Conservation (phyloP, 2,113 vertebrate species). For the Halcyon malimbica region DNA sequence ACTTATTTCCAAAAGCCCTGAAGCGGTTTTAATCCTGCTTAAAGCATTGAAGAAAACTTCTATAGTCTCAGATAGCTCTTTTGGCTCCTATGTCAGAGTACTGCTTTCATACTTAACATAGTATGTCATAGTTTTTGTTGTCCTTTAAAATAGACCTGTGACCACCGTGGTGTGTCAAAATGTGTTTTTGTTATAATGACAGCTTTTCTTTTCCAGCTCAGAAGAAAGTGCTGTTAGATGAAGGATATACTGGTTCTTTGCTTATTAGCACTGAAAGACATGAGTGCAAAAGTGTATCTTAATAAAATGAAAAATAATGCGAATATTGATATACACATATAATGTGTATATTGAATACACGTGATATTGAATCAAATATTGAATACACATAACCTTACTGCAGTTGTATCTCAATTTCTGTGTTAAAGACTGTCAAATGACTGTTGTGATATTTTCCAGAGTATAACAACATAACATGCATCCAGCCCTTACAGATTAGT, state of each 20-base stretch:
- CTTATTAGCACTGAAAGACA: not conserved
- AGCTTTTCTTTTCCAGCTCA: not conserved
- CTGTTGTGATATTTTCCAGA: not conserved
- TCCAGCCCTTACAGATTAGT: too few species aligned
- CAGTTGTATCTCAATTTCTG: not conserved
- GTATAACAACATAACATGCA: accelerated
- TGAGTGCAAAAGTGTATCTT: not conserved
- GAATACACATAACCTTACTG: not conserved
- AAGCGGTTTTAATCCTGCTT: not conserved
- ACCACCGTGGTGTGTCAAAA: not conserved
- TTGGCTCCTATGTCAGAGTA: not conserved
- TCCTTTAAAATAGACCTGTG: not conserved
- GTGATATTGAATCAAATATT: too few species aligned
- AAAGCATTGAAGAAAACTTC: not conserved
- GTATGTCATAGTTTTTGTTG: not conserved
- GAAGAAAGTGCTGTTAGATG: not conserved
- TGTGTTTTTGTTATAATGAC: not conserved
- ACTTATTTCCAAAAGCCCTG: not conserved
- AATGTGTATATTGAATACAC: not conserved
- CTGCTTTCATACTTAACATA: not conserved
- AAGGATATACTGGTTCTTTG: not conserved
- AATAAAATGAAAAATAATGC: not conserved
- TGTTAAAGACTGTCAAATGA: not conserved
- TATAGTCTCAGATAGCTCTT: not conserved
- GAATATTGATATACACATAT: not conserved